Evolutionary conservation across 2,888 invertebrate genomes (phyloP).

Genomic region (Fabriciana adippe): DNA sequence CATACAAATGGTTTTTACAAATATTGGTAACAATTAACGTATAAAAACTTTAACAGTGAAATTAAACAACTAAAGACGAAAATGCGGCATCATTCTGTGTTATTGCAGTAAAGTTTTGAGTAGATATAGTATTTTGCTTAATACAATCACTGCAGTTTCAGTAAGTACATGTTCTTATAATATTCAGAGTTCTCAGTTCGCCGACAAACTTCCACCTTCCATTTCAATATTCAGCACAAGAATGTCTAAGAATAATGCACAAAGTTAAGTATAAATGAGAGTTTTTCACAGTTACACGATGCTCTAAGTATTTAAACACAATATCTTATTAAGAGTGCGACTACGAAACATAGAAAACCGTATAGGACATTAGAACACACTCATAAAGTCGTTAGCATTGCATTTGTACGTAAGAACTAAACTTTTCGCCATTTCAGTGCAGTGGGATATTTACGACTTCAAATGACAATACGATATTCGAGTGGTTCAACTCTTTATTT

Average conservation of each 20-base stretch:
- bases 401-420: conserved; percentile 35
- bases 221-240: conserved; percentile 67
- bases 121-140: conserved; percentile 56
- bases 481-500: background rate
- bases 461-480: conserved; percentile 30
- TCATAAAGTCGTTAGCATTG: conserved; percentile 38
- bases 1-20: background rate
- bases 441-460: conserved; percentile 25
- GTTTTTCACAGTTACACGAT: conserved; percentile 31
- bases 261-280: conserved; percentile 53
- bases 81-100: conserved; percentile 42
- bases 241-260: conserved; percentile 57
- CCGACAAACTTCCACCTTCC: conserved; percentile 64
- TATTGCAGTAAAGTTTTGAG: conserved; percentile 41
- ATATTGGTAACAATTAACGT: conserved; percentile 23
- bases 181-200: conserved; percentile 65
- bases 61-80: conserved; percentile 46
- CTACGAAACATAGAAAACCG: conserved; percentile 22
- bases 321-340: conserved; percentile 7
- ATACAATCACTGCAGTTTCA: conserved; percentile 60
- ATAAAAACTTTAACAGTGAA: conserved; percentile 42
- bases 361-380: conserved; percentile 37
- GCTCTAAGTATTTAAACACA: conserved; percentile 23
- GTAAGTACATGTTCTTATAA: conserved; percentile 56
- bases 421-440: conserved; percentile 32